These are phyloP conservation scores for Gryon sp. DNA, from an alignment of 1,140 invertebrate species.

Conservation along the genomic window DNA sequence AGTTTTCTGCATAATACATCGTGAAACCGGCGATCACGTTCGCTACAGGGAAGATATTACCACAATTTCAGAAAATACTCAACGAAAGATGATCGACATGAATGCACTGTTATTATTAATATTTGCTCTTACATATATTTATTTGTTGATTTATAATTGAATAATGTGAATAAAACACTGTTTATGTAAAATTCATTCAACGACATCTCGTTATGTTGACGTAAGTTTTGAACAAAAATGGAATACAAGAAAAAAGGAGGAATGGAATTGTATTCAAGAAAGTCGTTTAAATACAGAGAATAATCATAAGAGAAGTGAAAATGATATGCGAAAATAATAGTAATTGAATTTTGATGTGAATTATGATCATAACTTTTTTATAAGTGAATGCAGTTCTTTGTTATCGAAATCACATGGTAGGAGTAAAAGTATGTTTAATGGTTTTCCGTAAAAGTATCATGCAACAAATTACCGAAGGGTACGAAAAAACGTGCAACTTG, in stretches of 20 bases:
- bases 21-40: conserved; percentile 69
- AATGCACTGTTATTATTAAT: conserved; percentile 48
- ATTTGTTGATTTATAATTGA: conserved; percentile 7
- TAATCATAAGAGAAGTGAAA: too few species aligned
- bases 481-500: conserved; percentile 34
- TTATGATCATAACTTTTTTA: conserved; percentile 2
- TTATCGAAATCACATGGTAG: conserved; percentile 27
- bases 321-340: too few species aligned
- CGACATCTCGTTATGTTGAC: too few species aligned
- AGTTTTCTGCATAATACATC: conserved; percentile 69
- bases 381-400: conserved; percentile 14
- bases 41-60: conserved; percentile 59
- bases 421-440: conserved; percentile 34
- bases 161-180: too few species aligned
- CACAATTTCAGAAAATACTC: conserved; percentile 45
- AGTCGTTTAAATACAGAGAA: too few species aligned
- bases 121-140: conserved; percentile 38
- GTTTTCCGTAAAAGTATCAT: conserved; percentile 19
- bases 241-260: too few species aligned
- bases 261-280: too few species aligned
- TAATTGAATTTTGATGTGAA: too few species aligned
- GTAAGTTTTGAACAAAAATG: too few species aligned
- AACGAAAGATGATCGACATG: conserved; percentile 32
- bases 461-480: conserved; percentile 42
- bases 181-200: conserved; percentile 8